Percentiles rank a stretch among this genome's conserved stretches.
Evolutionary conservation across 1,140 invertebrate genomes (phyloP).

Genomic region (Anagrus nilaparvatae): DNA sequence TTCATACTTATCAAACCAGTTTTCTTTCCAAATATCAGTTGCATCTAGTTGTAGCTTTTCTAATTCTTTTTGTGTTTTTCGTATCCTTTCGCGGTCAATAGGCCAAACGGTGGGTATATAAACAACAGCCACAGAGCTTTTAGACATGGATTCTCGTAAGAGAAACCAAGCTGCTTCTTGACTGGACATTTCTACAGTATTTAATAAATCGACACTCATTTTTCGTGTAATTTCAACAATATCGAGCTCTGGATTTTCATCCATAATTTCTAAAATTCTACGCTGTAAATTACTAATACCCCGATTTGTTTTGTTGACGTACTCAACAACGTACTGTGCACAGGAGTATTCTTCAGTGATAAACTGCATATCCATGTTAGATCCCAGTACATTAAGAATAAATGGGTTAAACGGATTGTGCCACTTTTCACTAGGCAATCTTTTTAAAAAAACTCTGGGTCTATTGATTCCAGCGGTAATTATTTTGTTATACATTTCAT

Average conservation of each 20-base stretch:
- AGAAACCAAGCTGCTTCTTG: slow-evolving; percentile 7
- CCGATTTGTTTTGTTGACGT: slow-evolving; percentile 26
- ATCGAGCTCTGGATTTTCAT: slow-evolving; percentile 22
- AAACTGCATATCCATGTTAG: no score
- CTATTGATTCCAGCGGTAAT: slow-evolving; percentile 19
- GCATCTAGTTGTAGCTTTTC: slow-evolving; percentile 16
- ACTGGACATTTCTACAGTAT: no score
- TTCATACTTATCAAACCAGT: slow-evolving; percentile 26
- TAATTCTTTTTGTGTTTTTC: slow-evolving; percentile 17
- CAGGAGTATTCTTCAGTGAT: no score
- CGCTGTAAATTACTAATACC: slow-evolving; percentile 27
- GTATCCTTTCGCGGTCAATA: slow-evolving; percentile 26
- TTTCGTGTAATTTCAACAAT: neutral
- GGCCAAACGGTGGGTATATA: slow-evolving; percentile 21
- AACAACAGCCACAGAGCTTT: neutral
- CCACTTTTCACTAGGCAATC: slow-evolving; percentile 25
- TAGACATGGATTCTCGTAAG: neutral
- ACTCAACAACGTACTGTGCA: no score
- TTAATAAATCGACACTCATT: neutral
- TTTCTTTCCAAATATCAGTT: slow-evolving; percentile 24
- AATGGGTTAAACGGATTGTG: slow-evolving; percentile 23
- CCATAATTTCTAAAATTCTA: no score
- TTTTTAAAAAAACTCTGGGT: slow-evolving; percentile 20
- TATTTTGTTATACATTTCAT: slow-evolving; percentile 9
- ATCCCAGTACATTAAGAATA: neutral